Conservation (phyloP, 2,888 invertebrate species). For the Leptopilina drosophilae region DNA sequence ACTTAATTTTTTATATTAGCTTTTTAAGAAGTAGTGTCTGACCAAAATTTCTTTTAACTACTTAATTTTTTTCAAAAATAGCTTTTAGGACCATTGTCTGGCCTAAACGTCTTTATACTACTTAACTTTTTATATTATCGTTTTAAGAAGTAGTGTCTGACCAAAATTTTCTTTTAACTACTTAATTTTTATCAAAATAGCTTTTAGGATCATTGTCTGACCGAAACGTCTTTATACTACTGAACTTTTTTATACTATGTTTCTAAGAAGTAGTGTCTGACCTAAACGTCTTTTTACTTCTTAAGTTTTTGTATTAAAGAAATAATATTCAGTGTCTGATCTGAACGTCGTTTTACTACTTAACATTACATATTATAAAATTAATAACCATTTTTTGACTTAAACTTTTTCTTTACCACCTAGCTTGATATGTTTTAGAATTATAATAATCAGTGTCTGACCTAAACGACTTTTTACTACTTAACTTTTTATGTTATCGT, state of each 20-base stretch:
- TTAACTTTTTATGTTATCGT: background rate
- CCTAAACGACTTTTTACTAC: background rate
- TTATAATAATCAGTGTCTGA: background rate
- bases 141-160: no score
- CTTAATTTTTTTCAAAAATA: background rate
- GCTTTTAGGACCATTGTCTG: background rate
- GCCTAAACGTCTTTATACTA: background rate
- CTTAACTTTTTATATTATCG: background rate
- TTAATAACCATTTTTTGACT: no score
- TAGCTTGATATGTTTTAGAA: no score
- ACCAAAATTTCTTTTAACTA: background rate
- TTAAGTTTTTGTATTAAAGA: background rate
- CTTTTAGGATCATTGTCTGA: background rate
- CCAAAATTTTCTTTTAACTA: no score
- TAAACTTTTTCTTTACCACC: no score
- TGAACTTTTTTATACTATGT: background rate
- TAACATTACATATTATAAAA: no score
- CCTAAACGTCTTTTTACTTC: background rate
- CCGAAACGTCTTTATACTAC: background rate
- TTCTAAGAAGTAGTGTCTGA: background rate
- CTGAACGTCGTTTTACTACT: background rate
- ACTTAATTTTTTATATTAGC: no score
- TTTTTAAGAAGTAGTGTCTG: background rate
- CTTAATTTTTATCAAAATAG: background rate
- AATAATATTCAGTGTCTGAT: background rate